A percentile compares a stretch with the other conserved stretches of the same genome.
These are phyloP conservation scores for Tiliacea aurago DNA, from an alignment of 2,888 invertebrate species.

Conservation along the genomic window DNA sequence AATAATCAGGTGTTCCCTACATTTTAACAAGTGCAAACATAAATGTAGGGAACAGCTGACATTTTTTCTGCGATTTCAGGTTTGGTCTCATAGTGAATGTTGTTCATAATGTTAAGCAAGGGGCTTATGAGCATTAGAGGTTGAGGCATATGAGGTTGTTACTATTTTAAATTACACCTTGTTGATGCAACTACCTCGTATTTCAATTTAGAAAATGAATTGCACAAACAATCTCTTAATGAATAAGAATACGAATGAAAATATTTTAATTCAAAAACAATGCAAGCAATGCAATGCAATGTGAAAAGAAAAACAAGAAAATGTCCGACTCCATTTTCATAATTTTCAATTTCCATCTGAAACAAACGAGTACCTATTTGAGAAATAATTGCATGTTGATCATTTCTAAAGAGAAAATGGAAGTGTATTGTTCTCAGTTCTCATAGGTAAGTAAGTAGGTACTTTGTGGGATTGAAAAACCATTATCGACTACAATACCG, in stretches of 20 bases:
- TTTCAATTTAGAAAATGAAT: slow-evolving; percentile 2
- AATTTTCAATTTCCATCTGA: slow-evolving; percentile 30
- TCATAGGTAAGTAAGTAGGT: background rate
- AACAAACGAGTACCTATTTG: slow-evolving; percentile 16
- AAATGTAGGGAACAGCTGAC: too few relatives aligned
- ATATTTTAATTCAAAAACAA: slow-evolving; percentile 24
- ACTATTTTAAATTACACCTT: too few relatives aligned
- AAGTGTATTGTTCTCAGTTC: slow-evolving; percentile 9
- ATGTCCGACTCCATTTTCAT: slow-evolving; percentile 22
- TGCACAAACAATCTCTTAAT: background rate
- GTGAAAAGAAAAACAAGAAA: slow-evolving; percentile 22
- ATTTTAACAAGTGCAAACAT: too few relatives aligned
- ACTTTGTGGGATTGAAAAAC: slow-evolving; percentile 12
- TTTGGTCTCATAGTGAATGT: too few relatives aligned
- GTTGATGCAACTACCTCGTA: background rate
- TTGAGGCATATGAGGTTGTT: too few relatives aligned
- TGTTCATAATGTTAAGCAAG: too few relatives aligned
- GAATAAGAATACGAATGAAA: slow-evolving; percentile 9
- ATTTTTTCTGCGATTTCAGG: too few relatives aligned
- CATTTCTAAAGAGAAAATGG: slow-evolving; percentile 3
- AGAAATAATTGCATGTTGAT: slow-evolving; percentile 32
- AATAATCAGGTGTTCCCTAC: too few relatives aligned
- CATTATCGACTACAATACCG: background rate
- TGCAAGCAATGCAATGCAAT: too few relatives aligned
- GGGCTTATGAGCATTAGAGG: too few relatives aligned